These are phyloP conservation scores for Galerucella calmariensis DNA, from an alignment of 2,888 invertebrate species.

Conservation along the genomic window DNA sequence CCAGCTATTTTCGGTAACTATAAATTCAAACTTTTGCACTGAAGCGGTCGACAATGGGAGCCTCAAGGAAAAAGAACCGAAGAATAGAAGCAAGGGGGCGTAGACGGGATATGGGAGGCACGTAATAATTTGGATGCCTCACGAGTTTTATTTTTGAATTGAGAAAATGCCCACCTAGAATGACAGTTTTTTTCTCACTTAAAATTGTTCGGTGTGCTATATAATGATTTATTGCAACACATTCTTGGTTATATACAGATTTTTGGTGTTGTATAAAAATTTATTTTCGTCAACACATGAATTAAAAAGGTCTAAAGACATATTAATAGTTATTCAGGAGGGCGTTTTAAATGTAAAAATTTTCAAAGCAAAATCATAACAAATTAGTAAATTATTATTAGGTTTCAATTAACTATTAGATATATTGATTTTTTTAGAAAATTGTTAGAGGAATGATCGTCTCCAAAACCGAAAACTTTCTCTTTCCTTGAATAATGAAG, in stretches of 20 bases:
- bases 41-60: slow-evolving; percentile 51
- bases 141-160: slow-evolving; percentile 9
- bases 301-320: no score
- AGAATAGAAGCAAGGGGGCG: slow-evolving; percentile 51
- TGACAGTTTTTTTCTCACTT: background rate
- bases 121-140: slow-evolving; percentile 30
- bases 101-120: slow-evolving; percentile 46
- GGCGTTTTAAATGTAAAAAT: no score
- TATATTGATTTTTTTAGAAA: no score
- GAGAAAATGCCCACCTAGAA: background rate
- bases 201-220: background rate
- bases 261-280: no score
- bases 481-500: no score
- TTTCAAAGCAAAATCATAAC: no score
- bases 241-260: background rate
- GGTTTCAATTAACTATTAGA: no score
- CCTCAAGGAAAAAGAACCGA: slow-evolving; percentile 48
- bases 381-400: no score
- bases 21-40: slow-evolving; percentile 58
- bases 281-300: no score
- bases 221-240: background rate
- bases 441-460: no score
- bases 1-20: slow-evolving; percentile 53
- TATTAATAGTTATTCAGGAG: no score
- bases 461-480: no score